phyloP scores from a whole-genome alignment of 1,140 invertebrate species.

The Oncopeltus fasciatus region DNA sequence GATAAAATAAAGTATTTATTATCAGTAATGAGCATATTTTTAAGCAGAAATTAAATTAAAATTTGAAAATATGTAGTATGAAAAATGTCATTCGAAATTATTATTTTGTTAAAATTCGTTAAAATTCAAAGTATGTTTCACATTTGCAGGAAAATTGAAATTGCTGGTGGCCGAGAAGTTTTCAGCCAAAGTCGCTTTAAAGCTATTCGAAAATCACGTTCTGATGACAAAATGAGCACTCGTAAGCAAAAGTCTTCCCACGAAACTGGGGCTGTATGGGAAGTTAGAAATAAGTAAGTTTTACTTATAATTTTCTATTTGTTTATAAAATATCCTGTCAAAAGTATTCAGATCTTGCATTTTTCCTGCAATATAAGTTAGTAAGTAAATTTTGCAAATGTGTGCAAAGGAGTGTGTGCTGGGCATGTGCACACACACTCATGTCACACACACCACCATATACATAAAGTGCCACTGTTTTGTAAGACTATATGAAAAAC shows the following conservation, averaged over 20 bases:
- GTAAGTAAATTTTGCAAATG: too few species aligned
- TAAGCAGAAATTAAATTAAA: neutral
- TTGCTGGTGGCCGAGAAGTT: constrained; percentile 70
- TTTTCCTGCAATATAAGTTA: too few species aligned
- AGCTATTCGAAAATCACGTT: constrained; percentile 45
- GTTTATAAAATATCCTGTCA: too few species aligned
- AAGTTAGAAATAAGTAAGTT: constrained; percentile 38
- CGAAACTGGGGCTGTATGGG: constrained; percentile 41
- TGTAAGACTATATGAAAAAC: too few species aligned
- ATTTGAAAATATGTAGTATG: neutral
- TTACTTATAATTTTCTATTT: too few species aligned
- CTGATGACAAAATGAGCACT: constrained; percentile 34
- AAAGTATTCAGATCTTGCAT: too few species aligned
- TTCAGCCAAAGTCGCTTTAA: constrained; percentile 71
- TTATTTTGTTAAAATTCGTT: constrained; percentile 2
- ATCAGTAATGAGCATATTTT: too few species aligned
- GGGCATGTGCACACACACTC: too few species aligned
- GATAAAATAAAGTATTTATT: too few species aligned
- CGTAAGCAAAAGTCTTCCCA: constrained; percentile 42
- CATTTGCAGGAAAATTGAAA: constrained; percentile 72
- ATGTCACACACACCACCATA: too few species aligned
- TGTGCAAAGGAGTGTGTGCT: too few species aligned
- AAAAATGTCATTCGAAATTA: neutral
- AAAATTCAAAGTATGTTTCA: constrained; percentile 1
- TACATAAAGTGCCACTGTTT: too few species aligned